phyloP scores from a whole-genome alignment of 2,797 vertebrate genomes.

The Enteromius paludinosus region DNA sequence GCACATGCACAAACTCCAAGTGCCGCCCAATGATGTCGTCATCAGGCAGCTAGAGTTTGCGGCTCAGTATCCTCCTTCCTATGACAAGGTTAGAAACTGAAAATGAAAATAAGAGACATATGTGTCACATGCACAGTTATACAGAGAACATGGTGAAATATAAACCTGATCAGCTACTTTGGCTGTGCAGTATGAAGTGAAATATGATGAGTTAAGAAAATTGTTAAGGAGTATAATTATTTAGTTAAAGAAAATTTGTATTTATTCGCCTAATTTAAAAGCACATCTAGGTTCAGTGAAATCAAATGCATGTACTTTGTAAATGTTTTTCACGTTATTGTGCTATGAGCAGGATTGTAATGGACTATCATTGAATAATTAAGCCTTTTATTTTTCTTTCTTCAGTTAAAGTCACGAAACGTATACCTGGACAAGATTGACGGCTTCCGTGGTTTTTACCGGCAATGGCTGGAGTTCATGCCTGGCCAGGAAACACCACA shows the following conservation, averaged over 20 bases:
- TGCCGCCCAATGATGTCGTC: slow-evolving; percentile 89
- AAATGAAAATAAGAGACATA: not conserved
- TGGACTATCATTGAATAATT: not conserved
- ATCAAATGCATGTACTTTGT: not conserved
- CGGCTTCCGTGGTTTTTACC: slow-evolving; percentile 94
- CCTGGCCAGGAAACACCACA: slow-evolving; percentile 82
- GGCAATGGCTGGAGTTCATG: slow-evolving; percentile 88
- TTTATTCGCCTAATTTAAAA: not conserved
- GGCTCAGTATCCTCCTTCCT: slow-evolving; percentile 87
- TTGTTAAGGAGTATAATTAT: not conserved
- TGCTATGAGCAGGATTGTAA: not conserved
- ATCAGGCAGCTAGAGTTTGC: slow-evolving; percentile 93
- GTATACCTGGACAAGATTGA: slow-evolving; percentile 90
- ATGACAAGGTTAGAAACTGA: slow-evolving; percentile 82
- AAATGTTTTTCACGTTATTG: not conserved
- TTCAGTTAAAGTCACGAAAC: slow-evolving; percentile 89
- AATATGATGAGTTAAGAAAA: not conserved
- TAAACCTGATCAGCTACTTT: not conserved
- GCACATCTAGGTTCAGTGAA: not conserved
- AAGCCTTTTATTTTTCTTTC: slow-evolving; percentile 27
- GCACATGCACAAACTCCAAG: slow-evolving; percentile 81
- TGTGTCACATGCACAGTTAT: not conserved
- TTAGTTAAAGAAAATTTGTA: not conserved
- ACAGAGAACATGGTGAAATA: not conserved
- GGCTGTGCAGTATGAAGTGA: not conserved